A percentile compares a stretch with the other conserved stretches of the same genome.
These are phyloP conservation scores for Brachyptera risi DNA, from an alignment of 2,888 invertebrate genomes.

Conservation along the genomic window DNA sequence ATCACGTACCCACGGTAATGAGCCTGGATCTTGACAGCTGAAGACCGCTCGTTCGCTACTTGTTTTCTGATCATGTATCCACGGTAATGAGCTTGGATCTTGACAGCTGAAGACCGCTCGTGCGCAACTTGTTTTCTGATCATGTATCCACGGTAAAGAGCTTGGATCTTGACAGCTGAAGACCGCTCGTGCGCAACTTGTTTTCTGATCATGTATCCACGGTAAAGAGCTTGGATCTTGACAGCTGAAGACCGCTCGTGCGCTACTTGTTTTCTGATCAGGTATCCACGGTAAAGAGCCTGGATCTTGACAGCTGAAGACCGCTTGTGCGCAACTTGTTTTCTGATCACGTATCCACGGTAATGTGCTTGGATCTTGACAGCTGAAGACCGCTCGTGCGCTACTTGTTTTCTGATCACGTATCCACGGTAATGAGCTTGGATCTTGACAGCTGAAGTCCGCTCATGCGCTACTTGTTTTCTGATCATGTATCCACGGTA, in stretches of 20 bases:
- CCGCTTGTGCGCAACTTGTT: neutral
- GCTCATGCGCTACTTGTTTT: constrained; percentile 34
- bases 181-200: neutral
- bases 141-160: neutral
- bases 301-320: neutral
- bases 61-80: neutral
- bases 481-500: constrained; percentile 4
- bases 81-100: constrained; percentile 14
- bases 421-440: constrained; percentile 42
- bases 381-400: neutral
- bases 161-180: neutral
- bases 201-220: neutral
- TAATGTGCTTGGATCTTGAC: neutral
- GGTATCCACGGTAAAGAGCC: neutral
- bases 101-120: constrained; percentile 5
- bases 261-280: neutral
- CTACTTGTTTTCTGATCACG: constrained; percentile 6
- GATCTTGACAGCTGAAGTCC: constrained; percentile 42
- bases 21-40: constrained; percentile 44
- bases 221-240: too few relatives aligned
- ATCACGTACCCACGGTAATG: neutral
- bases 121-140: neutral
- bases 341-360: neutral
- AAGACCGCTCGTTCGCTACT: constrained; percentile 38
- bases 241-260: too few relatives aligned